Base-by-base conservation (phyloP, 2,888 invertebrate species). In the Aphidius colemani region DNA sequence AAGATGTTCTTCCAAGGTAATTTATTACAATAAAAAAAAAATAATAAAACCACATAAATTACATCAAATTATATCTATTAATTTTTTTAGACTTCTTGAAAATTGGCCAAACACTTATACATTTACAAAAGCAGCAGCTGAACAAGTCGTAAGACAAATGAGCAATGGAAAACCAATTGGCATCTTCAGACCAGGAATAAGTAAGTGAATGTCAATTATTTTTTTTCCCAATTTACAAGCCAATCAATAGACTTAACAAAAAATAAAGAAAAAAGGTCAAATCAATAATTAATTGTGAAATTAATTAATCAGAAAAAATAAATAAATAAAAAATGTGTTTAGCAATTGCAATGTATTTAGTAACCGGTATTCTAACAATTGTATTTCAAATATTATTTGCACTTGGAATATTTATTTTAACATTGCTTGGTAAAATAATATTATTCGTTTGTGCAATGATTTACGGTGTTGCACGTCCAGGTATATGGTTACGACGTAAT, bases 51-150 rank as follows among this genome's bases (percentile, higher is more conserved):
- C 1, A 18, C 13, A 1, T 13, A 13, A 13, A 13, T 13, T 13
- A 13, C 13, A 18, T 18, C 2, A 18, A 18, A 18, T 18, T 18
- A 18, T 18, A 18, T 18, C 13, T 18, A 18, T 18, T 50, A n/a
- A 5, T 59, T 6, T 18, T 50, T 39, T 11, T 49, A 64, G 64
- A 48, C 53, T 70, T n/a, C 75, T 88, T 18, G 87, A 86, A 13
- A 77, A 85, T 0, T 91, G 92, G 85, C 94, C 94, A 0, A 95
- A 95, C 78, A 94, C 94, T 0, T 95, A 95, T 83, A 91, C 93
- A 0, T 93, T 90, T 77, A 94, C 94, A 2, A 95, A 95, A 84
- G 92, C 93, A 0, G 76, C 95, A 59, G 93, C 93, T 0, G 95
- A 95, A 78, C 86, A 88, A 70, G 83, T 90, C 64, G 79, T 94